phyloP scores from a whole-genome alignment of 2,888 invertebrate genomes.

The Pandemis heparana region DNA sequence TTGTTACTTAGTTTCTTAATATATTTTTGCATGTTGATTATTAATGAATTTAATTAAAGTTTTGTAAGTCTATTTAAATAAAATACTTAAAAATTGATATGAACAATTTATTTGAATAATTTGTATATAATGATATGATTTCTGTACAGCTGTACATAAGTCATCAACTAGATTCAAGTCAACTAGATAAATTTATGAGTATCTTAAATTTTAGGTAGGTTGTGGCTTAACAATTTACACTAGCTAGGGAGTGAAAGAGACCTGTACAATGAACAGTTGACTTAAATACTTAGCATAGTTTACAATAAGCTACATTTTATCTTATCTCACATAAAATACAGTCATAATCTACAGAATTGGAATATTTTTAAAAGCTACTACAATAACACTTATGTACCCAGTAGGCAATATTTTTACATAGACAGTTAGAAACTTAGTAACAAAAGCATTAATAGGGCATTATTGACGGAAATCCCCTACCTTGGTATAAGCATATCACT shows the following conservation, averaged over 20 bases:
- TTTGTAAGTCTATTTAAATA: slow-evolving; percentile 48
- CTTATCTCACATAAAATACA: slow-evolving; percentile 79
- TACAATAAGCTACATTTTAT: slow-evolving; percentile 57
- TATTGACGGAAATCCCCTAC: slow-evolving; percentile 63
- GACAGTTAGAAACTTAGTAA: slow-evolving; percentile 56
- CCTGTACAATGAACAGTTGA: slow-evolving; percentile 79
- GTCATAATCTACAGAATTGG: slow-evolving; percentile 74
- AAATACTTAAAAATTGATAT: slow-evolving; percentile 68
- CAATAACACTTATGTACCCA: slow-evolving; percentile 53
- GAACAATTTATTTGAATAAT: slow-evolving; percentile 85
- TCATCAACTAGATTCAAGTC: slow-evolving; percentile 83
- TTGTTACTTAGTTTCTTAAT: slow-evolving; percentile 37
- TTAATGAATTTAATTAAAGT: slow-evolving; percentile 12
- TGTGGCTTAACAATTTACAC: slow-evolving; percentile 82
- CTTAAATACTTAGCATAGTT: slow-evolving; percentile 60
- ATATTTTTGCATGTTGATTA: slow-evolving; percentile 14
- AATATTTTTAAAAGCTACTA: slow-evolving; percentile 58
- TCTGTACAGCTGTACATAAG: slow-evolving; percentile 84
- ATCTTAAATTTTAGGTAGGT: slow-evolving; percentile 77
- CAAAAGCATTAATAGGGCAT: slow-evolving; percentile 60
- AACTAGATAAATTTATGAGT: slow-evolving; percentile 83
- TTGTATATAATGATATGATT: slow-evolving; percentile 84
- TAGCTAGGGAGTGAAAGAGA: slow-evolving; percentile 73
- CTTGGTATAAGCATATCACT: slow-evolving; percentile 78
- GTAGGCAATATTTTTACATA: slow-evolving; percentile 60